These are phyloP conservation scores for Calidris pugnax DNA, from an alignment of 2,113 vertebrate genomes.

Conservation along the genomic window DNA sequence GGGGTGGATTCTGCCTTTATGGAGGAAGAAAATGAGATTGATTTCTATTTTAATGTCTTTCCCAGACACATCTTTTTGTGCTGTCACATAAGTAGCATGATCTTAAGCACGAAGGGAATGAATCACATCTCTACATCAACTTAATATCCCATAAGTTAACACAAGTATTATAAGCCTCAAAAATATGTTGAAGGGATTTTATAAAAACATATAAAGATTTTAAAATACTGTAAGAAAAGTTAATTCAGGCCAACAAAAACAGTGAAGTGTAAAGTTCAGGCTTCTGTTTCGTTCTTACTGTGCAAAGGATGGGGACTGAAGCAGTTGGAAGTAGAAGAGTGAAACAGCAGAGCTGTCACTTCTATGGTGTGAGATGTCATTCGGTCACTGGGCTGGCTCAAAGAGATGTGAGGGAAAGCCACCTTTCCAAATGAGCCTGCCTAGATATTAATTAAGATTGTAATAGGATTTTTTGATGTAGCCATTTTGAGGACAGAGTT, in stretches of 20 bases:
- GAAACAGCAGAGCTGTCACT: neutral
- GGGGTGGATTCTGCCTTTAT: neutral
- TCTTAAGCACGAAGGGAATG: neutral
- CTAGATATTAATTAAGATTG: neutral
- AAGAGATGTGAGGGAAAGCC: neutral
- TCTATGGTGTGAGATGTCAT: neutral
- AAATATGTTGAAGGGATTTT: slow-evolving; percentile 22
- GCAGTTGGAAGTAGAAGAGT: neutral
- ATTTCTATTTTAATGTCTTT: slow-evolving; percentile 22
- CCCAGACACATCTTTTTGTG: neutral
- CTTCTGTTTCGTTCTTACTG: slow-evolving; percentile 35
- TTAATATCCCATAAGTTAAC: neutral
- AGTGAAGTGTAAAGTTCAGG: neutral
- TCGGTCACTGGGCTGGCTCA: neutral
- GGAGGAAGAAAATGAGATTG: neutral
- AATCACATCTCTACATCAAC: neutral
- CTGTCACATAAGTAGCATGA: neutral
- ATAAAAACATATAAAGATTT: slow-evolving; percentile 1
- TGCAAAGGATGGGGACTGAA: neutral
- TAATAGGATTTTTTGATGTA: neutral
- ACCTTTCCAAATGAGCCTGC: neutral
- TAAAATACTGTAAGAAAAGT: slow-evolving; percentile 9
- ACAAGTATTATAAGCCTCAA: neutral
- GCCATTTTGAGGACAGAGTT: neutral
- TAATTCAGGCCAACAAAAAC: neutral